Evolutionary conservation across 2,888 invertebrate species (phyloP).

Genomic region (Sphaeridia pumilis): DNA sequence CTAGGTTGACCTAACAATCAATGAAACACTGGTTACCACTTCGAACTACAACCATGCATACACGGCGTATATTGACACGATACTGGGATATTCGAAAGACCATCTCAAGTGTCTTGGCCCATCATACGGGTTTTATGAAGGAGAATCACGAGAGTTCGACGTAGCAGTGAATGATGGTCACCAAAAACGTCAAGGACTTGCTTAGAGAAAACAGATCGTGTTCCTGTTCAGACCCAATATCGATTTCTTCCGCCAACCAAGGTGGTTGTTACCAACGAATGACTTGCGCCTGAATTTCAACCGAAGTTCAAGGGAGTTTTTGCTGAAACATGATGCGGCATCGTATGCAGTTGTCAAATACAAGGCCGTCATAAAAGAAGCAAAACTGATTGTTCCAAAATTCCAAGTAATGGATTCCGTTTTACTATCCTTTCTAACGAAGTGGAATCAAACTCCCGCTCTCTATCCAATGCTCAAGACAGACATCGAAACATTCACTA

Average conservation of each 20-base stretch:
- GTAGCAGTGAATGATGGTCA: neutral
- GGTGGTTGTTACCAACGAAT: slow-evolving; percentile 14
- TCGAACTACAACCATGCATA: neutral
- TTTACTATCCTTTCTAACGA: neutral
- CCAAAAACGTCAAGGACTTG: neutral
- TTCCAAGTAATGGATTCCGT: slow-evolving; percentile 2
- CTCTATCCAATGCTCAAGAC: neutral
- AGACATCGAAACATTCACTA: neutral
- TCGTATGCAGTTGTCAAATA: neutral
- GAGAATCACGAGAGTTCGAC: neutral
- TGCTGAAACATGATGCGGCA: neutral
- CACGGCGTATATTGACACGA: neutral
- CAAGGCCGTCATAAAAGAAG: slow-evolving; percentile 11
- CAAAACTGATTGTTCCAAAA: slow-evolving; percentile 12
- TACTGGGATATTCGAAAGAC: neutral
- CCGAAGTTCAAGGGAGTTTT: slow-evolving; percentile 12
- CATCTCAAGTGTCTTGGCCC: neutral
- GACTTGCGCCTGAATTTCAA: slow-evolving; percentile 16
- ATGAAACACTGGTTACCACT: neutral
- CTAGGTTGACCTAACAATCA: too few relatives aligned
- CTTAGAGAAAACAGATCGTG: neutral
- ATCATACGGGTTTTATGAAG: neutral
- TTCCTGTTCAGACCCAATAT: neutral
- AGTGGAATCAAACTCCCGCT: neutral
- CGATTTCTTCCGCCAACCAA: neutral